Conservation (phyloP, 2,113 vertebrate species). For the Channa argus region DNA sequence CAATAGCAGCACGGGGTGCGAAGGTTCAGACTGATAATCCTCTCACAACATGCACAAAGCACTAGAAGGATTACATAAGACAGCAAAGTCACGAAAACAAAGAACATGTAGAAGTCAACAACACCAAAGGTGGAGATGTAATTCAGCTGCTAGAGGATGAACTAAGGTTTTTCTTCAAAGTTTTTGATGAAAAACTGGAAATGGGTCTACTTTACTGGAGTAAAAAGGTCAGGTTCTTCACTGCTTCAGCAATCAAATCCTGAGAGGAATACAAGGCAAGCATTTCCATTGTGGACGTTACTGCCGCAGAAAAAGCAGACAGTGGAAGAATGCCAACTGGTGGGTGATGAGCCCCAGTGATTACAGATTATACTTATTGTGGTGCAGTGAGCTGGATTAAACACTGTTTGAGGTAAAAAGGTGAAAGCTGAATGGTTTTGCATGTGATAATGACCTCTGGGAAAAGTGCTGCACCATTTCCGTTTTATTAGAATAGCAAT, state of each 20-base stretch:
- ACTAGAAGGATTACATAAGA: constrained; percentile 23
- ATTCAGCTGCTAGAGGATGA: neutral
- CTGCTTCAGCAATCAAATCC: constrained; percentile 31
- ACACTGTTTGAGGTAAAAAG: constrained; percentile 36
- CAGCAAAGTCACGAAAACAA: constrained; percentile 15
- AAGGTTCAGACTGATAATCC: constrained; percentile 36
- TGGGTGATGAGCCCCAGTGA: constrained; percentile 32
- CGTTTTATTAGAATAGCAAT: constrained; percentile 18
- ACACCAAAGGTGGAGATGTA: constrained; percentile 10
- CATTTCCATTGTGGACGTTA: neutral
- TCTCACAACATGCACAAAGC: constrained; percentile 19
- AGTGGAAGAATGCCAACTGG: constrained; percentile 23
- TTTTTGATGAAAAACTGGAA: constrained; percentile 5
- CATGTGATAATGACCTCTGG: constrained; percentile 37
- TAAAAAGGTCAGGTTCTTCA: constrained; percentile 30
- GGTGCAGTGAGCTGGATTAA: constrained; percentile 32
- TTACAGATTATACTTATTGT: constrained; percentile 46
- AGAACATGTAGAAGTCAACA: constrained; percentile 7
- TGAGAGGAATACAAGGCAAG: constrained; percentile 10
- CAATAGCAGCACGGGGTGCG: neutral
- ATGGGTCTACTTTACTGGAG: neutral
- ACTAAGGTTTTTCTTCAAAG: neutral
- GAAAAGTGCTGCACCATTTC: constrained; percentile 2
- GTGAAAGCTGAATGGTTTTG: constrained; percentile 25
- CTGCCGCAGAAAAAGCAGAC: constrained; percentile 7